Percentiles rank a stretch among this genome's conserved stretches.
These are phyloP conservation scores for Erebia ligea DNA, from an alignment of 2,888 invertebrate genomes.

Conservation along the genomic window DNA sequence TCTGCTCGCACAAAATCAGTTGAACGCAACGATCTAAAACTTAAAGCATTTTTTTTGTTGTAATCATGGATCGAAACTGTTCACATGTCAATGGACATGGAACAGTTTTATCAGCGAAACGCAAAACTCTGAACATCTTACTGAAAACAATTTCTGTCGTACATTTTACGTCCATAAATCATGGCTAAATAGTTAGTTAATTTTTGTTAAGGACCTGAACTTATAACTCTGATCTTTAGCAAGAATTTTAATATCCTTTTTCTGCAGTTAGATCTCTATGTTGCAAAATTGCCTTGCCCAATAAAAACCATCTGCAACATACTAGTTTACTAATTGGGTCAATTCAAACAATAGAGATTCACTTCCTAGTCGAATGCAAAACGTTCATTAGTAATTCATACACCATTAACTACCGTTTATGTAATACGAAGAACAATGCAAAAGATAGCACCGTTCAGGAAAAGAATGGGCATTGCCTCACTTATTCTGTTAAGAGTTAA, in stretches of 20 bases:
- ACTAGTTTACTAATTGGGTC: slow-evolving; percentile 45
- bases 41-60: no score
- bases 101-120: no score
- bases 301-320: slow-evolving; percentile 22
- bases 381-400: slow-evolving; percentile 73
- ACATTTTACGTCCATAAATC: no score
- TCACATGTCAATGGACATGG: no score
- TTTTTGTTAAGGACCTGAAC: no score
- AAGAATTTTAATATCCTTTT: background rate
- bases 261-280: background rate
- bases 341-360: slow-evolving; percentile 63
- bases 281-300: slow-evolving; percentile 9
- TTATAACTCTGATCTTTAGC: background rate
- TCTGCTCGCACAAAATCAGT: no score
- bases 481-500: slow-evolving; percentile 63
- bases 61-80: no score
- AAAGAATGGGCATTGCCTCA: slow-evolving; percentile 78
- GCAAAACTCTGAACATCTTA: no score
- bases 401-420: slow-evolving; percentile 72
- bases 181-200: no score
- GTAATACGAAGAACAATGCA: slow-evolving; percentile 74
- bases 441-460: slow-evolving; percentile 73
- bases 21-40: no score
- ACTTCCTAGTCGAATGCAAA: slow-evolving; percentile 67
- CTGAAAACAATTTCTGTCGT: no score